These are phyloP conservation scores for Odontesthes bonariensis DNA, from an alignment of 2,113 vertebrate species.

Conservation along the genomic window DNA sequence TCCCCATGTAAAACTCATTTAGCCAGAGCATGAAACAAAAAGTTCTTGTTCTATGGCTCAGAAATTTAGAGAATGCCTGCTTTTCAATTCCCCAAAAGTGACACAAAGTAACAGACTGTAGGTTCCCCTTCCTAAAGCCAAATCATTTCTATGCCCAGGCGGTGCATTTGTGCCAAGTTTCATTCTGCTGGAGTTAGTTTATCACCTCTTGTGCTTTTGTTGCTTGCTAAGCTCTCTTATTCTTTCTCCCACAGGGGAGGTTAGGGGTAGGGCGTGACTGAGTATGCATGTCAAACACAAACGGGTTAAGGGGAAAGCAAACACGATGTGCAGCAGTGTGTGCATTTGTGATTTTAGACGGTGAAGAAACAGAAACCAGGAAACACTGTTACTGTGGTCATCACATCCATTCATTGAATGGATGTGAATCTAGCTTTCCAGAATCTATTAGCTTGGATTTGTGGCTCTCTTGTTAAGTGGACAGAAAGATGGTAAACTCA, in stretches of 20 bases:
- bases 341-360: background rate
- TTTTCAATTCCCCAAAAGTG: conserved; percentile 21
- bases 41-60: background rate
- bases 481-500: background rate
- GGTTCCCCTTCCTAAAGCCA: background rate
- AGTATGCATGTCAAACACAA: conserved; percentile 37
- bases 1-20: conserved; percentile 13
- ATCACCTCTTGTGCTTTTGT: conserved; percentile 40
- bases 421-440: too few relatives aligned
- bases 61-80: background rate
- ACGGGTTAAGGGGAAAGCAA: conserved; percentile 39
- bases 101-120: conserved; percentile 20
- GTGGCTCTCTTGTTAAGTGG: background rate
- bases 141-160: conserved; percentile 23
- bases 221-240: conserved; percentile 24
- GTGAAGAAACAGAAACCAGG: background rate
- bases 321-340: conserved; percentile 21
- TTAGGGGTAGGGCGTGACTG: conserved; percentile 13
- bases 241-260: background rate
- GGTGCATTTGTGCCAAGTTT: conserved; percentile 25
- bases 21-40: conserved; percentile 9
- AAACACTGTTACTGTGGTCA: background rate
- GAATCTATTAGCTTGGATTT: conserved; percentile 23
- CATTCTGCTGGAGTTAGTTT: conserved; percentile 43
- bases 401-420: conserved; percentile 10